Conservation (phyloP, 2,113 vertebrate species). For the Saguinus imperator region DNA sequence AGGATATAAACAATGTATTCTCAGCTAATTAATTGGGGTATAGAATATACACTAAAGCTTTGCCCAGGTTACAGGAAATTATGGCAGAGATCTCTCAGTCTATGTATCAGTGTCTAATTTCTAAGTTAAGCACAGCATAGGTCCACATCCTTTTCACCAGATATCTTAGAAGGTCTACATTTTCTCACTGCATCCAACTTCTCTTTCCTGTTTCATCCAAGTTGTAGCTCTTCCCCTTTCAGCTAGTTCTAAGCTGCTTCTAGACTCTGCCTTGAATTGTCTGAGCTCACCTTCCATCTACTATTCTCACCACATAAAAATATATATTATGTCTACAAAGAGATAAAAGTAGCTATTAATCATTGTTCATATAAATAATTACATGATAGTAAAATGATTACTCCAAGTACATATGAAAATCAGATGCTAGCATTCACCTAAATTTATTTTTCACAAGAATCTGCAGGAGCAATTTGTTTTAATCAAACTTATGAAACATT, state of each 20-base stretch:
- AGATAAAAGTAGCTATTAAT: not conserved
- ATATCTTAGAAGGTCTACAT: not conserved
- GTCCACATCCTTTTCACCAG: not conserved
- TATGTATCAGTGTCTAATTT: not conserved
- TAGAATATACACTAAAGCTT: not conserved
- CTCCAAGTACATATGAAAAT: not conserved
- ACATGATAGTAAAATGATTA: not conserved
- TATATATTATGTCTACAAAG: not conserved
- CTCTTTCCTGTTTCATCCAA: not conserved
- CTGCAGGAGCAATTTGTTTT: constrained; percentile 15
- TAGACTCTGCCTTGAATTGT: not conserved
- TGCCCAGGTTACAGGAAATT: not conserved
- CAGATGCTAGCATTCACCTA: not conserved
- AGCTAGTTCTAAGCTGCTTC: not conserved
- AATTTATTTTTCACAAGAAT: constrained; percentile 45
- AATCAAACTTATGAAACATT: constrained; percentile 27
- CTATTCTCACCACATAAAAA: not conserved
- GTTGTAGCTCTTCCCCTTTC: fast-evolving
- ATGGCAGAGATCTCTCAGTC: not conserved
- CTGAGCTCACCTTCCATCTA: not conserved
- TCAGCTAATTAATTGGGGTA: not conserved
- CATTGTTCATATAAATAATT: not conserved
- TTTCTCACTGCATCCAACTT: not conserved
- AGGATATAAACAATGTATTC: not conserved
- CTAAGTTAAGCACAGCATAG: not conserved